Base-by-base conservation (phyloP, 2,797 vertebrate genomes). In the Alectoris magna region DNA sequence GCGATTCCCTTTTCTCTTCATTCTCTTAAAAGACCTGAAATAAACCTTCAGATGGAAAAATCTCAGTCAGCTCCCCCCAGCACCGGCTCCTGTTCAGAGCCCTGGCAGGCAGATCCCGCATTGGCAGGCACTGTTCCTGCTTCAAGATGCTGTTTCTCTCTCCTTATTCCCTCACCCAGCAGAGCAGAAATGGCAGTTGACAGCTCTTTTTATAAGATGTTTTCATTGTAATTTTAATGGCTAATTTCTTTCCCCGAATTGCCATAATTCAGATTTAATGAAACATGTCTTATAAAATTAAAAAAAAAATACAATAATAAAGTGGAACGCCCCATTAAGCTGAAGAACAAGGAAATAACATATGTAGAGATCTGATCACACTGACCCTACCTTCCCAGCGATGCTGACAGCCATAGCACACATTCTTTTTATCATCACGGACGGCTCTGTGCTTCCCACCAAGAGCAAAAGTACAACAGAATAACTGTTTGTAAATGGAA, bases 191-290 rank as follows among this genome's bases (percentile, higher is more conserved):
- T 74, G 88, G 84, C 90, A 88, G 69, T 79, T 87, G 94, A 91
- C 72, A 93, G 84, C 87, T 73, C 46, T 84, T 92, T 95, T 84
- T 73, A 36, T 76, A 95, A 96, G 94, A 96, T 93, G 86, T 94
- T 94, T 93, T 96, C 95, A 87, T 92, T 96, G 89, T 94, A 58
- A 91, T 93, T 96, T 97, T 96, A 95, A 97, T 96, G 90, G 56
- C 95, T 96, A 93, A 96, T 96, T 96, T 96, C 95, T 94, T 95
- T 90, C 87, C 82, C 88, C 79, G 86, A 90, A 94, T 93, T 92
- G 76, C 94, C 93, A 95, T 95, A 96, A 97, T 96, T 97, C 96
- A 96, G 95, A 93, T 96, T 94, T 96, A 97, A 96, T 96, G 96
- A 96, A 96, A 96, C 95, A 94, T 96, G 95, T 93, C 83, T 89